Percentiles rank a stretch among this genome's conserved stretches.
Evolutionary conservation across 2,888 invertebrate species (phyloP).

Genomic region (Baronia brevicornis): DNA sequence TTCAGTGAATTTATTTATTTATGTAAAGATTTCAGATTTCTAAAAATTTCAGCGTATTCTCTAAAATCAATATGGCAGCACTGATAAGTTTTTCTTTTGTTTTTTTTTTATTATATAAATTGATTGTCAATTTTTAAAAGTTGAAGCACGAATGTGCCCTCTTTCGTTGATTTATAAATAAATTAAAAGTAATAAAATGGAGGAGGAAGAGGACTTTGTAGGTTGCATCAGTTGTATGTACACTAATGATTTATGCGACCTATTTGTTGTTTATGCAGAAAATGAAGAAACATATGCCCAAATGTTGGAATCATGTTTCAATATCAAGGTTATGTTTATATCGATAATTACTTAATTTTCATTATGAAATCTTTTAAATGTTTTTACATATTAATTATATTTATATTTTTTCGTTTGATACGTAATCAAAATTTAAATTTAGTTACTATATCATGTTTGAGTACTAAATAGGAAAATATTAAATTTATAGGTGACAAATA

Average conservation of each 20-base stretch:
- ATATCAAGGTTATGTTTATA: conserved; percentile 47
- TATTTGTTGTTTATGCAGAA: conserved; percentile 60
- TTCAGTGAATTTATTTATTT: too few species aligned
- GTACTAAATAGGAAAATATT: neutral
- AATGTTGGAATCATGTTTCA: conserved; percentile 65
- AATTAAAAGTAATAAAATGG: conserved; percentile 23
- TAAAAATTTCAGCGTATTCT: too few species aligned
- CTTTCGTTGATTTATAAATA: conserved; percentile 15
- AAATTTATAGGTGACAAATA: conserved; percentile 39
- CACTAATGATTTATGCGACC: conserved; percentile 65
- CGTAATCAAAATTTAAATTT: conserved; percentile 3
- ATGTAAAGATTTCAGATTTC: too few species aligned
- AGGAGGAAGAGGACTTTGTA: conserved; percentile 59
- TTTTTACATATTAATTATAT: neutral
- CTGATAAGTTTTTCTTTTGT: too few species aligned
- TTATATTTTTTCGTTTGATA: conserved; percentile 1
- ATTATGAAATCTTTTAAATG: neutral
- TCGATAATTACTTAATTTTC: conserved; percentile 3
- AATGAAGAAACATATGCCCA: conserved; percentile 60
- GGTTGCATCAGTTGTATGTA: conserved; percentile 70
- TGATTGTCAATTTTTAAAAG: conserved; percentile 10
- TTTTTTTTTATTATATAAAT: conserved; percentile 7
- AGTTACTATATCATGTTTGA: neutral
- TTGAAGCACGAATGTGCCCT: conserved; percentile 8
- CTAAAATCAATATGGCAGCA: neutral